Percentiles rank a stretch among this genome's conserved stretches.
Evolutionary conservation across 2,113 vertebrate genomes (phyloP).

Genomic region (Marmota flaviventris): DNA sequence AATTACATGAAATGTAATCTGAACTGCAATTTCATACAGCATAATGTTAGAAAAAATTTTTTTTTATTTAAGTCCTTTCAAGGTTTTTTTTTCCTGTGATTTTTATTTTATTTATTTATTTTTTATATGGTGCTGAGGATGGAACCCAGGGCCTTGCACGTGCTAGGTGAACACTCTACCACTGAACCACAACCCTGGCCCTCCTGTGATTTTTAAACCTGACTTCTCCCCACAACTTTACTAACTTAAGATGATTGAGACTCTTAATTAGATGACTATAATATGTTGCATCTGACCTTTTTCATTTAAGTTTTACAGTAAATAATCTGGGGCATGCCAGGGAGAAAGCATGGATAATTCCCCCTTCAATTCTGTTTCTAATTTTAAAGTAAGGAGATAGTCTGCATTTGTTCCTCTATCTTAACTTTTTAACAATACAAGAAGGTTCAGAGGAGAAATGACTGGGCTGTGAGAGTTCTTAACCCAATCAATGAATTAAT

Average conservation of each 20-base stretch:
- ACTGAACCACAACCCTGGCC: too few species aligned
- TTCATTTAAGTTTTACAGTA: neutral
- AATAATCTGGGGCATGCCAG: neutral
- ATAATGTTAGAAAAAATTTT: neutral
- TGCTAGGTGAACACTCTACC: too few species aligned
- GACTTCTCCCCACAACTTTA: neutral
- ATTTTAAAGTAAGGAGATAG: neutral
- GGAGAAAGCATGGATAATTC: neutral
- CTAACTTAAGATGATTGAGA: slow-evolving; percentile 50
- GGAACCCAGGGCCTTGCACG: too few species aligned
- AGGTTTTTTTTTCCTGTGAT: neutral
- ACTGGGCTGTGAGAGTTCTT: too few species aligned
- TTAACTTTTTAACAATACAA: neutral
- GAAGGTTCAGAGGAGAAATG: too few species aligned
- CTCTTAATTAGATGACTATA: slow-evolving; percentile 22
- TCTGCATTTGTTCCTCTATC: neutral
- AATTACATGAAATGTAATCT: slow-evolving; percentile 77
- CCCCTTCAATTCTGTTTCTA: neutral
- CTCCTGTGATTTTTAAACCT: neutral
- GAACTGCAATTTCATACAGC: slow-evolving; percentile 14
- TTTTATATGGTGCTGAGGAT: too few species aligned
- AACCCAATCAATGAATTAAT: too few species aligned
- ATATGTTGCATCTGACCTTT: neutral
- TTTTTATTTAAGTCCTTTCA: slow-evolving; percentile 1
- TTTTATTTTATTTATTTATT: too few species aligned